These are phyloP conservation scores for Galago senegalensis DNA, from an alignment of 2,797 vertebrate genomes.

Conservation along the genomic window DNA sequence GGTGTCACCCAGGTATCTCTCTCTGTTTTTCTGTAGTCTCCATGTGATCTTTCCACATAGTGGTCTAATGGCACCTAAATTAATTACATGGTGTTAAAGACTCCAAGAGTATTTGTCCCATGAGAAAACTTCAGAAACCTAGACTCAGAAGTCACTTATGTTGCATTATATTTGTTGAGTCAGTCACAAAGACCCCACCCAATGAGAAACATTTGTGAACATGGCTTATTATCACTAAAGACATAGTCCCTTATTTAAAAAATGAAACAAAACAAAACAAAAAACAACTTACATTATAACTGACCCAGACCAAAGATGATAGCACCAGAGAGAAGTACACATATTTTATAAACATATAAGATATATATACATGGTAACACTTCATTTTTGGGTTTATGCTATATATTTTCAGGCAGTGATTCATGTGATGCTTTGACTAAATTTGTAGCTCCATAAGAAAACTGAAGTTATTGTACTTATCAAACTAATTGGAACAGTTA, in stretches of 20 bases:
- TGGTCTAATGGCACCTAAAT: background rate
- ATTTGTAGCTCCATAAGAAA: conserved; percentile 28
- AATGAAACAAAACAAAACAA: background rate
- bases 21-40: background rate
- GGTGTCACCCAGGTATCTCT: background rate
- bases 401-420: background rate
- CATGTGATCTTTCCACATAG: background rate
- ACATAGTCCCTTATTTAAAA: background rate
- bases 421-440: background rate
- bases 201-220: background rate
- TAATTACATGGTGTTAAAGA: background rate
- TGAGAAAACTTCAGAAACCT: background rate
- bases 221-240: background rate
- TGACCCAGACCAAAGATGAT: background rate
- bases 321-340: background rate
- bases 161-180: background rate
- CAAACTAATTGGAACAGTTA: conserved; percentile 36
- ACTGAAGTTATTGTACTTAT: background rate
- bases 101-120: background rate
- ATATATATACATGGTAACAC: background rate
- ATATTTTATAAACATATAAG: conserved; percentile 23
- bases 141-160: background rate
- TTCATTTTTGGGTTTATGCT: conserved; percentile 14
- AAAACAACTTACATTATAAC: background rate
- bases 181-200: background rate